Conservation (phyloP, 2,888 invertebrate genomes). For the Pollenia angustigena region DNA sequence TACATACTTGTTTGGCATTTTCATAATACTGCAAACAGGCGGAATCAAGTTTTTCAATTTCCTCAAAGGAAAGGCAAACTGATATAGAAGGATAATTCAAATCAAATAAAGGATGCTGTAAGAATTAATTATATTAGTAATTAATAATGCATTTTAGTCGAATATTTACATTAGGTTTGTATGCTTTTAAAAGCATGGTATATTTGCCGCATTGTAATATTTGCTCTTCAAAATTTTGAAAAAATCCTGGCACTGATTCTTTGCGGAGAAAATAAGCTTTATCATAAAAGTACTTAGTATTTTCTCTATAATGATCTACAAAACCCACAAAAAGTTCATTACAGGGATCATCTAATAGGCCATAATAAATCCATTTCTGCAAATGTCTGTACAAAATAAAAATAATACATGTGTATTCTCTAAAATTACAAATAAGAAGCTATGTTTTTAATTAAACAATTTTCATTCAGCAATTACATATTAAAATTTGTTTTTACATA, state of each 20-base stretch:
- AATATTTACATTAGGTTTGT: slow-evolving; percentile 87
- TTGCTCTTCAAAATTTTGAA: slow-evolving; percentile 87
- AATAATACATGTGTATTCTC: not conserved
- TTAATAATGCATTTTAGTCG: not conserved
- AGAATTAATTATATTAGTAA: not conserved
- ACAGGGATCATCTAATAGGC: slow-evolving; percentile 90
- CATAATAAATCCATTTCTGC: slow-evolving; percentile 94
- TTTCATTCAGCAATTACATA: too few relatives aligned
- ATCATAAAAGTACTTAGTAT: slow-evolving; percentile 83
- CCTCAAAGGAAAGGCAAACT: slow-evolving; percentile 81
- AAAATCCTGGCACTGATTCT: slow-evolving; percentile 87
- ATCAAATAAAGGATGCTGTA: slow-evolving; percentile 81
- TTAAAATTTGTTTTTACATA: too few relatives aligned
- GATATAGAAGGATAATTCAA: slow-evolving; percentile 80
- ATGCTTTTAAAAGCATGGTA: slow-evolving; percentile 88
- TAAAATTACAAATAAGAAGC: too few relatives aligned
- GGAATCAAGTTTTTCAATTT: slow-evolving; percentile 77
- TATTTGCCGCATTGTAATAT: slow-evolving; percentile 91
- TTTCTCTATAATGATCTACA: slow-evolving; percentile 78
- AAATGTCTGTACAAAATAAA: slow-evolving; percentile 83
- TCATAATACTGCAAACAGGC: slow-evolving; percentile 77
- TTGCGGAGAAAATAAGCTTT: slow-evolving; percentile 80
- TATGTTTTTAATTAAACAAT: too few relatives aligned
- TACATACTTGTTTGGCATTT: slow-evolving; percentile 83
- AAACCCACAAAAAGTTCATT: slow-evolving; percentile 92